A percentile compares a stretch with the other conserved stretches of the same genome.
These are phyloP conservation scores for Tyrophagus putrescentiae DNA, from an alignment of 1,140 invertebrate species.

Conservation along the genomic window DNA sequence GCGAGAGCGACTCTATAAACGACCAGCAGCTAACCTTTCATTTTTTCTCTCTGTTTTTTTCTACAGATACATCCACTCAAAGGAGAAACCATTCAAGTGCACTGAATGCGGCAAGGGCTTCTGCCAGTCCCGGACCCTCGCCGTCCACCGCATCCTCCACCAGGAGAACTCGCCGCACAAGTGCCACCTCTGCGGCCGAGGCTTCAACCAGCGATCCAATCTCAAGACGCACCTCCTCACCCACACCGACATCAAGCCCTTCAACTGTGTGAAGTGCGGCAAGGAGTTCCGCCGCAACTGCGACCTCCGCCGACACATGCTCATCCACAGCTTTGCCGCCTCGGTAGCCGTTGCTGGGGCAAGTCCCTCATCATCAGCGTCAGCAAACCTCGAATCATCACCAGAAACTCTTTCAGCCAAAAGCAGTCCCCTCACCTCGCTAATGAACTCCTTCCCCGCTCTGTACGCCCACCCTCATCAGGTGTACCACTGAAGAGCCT, in stretches of 20 bases:
- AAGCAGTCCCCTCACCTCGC: no score
- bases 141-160: slow-evolving; percentile 79
- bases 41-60: background rate
- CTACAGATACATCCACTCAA: slow-evolving; percentile 82
- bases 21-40: background rate
- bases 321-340: slow-evolving; percentile 63
- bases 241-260: slow-evolving; percentile 83
- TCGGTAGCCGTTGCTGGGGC: background rate
- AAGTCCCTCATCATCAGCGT: background rate
- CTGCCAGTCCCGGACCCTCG: slow-evolving; percentile 82
- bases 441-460: no score
- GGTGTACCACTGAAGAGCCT: no score
- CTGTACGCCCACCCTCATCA: no score
- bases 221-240: slow-evolving; percentile 78
- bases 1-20: no score
- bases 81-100: slow-evolving; percentile 94
- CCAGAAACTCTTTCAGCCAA: background rate
- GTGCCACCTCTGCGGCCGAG: slow-evolving; percentile 57
- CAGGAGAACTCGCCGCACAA: slow-evolving; percentile 77
- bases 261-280: slow-evolving; percentile 34
- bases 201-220: slow-evolving; percentile 73
- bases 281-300: slow-evolving; percentile 32
- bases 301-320: slow-evolving; percentile 47
- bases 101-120: slow-evolving; percentile 88
- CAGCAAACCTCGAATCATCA: background rate